These are phyloP conservation scores for Pavo muticus DNA, from an alignment of 2,113 vertebrate species.

Conservation along the genomic window DNA sequence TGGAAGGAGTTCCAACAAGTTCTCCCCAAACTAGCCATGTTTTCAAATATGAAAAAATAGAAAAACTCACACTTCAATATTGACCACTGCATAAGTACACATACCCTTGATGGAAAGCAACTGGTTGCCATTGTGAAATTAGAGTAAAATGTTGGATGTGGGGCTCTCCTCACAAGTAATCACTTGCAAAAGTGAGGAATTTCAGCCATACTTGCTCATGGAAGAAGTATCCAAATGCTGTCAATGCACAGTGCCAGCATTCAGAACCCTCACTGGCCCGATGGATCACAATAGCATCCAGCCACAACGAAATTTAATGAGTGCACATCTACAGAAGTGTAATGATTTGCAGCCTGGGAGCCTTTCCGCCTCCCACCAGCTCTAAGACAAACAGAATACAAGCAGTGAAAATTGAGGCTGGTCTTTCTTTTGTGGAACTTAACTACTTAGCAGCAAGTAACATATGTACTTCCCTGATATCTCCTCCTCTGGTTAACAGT, in stretches of 20 bases:
- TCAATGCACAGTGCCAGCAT: neutral
- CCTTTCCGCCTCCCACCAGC: neutral
- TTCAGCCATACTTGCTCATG: neutral
- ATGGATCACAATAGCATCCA: neutral
- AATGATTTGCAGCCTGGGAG: neutral
- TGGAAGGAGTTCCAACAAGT: neutral
- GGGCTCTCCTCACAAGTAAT: neutral
- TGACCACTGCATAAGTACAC: neutral
- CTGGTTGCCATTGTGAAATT: neutral
- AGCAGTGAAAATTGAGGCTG: neutral
- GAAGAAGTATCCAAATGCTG: neutral
- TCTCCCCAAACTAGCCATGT: neutral
- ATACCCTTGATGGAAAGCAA: neutral
- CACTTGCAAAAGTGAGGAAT: rapidly evolving
- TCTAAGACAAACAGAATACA: neutral
- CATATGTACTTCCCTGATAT: no score
- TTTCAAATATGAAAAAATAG: neutral
- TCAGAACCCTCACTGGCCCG: neutral
- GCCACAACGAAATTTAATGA: neutral
- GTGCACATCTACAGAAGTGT: rapidly evolving
- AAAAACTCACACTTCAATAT: neutral
- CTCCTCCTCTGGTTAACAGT: neutral
- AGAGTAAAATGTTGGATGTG: neutral
- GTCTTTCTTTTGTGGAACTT: neutral
- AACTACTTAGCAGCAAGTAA: no score